Evolutionary conservation across 2,888 invertebrate genomes (phyloP), one percentile per base, ranked within the genome.

Genomic region (Entomobrya multifasciata): DNA sequence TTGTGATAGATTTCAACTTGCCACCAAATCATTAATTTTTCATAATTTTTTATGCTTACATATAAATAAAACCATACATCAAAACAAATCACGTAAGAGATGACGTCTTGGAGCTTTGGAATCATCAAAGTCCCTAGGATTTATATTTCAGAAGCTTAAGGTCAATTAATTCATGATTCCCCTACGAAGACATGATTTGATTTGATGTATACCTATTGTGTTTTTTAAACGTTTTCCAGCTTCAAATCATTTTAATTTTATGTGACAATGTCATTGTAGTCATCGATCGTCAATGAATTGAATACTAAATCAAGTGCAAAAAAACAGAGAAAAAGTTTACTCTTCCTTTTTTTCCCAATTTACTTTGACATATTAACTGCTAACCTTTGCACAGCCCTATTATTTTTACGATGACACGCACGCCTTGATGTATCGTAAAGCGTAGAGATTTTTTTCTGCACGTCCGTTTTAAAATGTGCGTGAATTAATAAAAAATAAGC

Each of bases 401-500:
- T 70, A 70, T 22, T 70, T 70, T 70, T 70, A 70, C 67, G 67
- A 70, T 70, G 67, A 70, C 67, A 70, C 22, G 67, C 44, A 70
- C 67, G 20, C 22, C 47, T 47, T 47, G 44, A 70, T 70, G 15
- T 11, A 13, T 70, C 44, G 22, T 70, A 70, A 70, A n/a, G 62
- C 22, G 13, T 36, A 36, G 8, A 36, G 20, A 70, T 70, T 1
- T 30, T 70, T 6, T 70, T 22, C 11, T 65, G 11, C 41, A 44
- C 20, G 67, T 47, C 25, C 20, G 47, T 70, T 62, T 44, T 47
- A 41, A 74, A 49, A 49, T 74, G 20, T 76, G 55, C 47, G 65
- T 65, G 65, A 25, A 49, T 22, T 20, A 62, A 49, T 44, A 15
- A 49, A 49, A 78, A 78, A 62, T 27, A 30, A n/a, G 13, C 52